phyloP scores from a whole-genome alignment of 2,888 invertebrate species.

The Zaprionus obscuricornis region DNA sequence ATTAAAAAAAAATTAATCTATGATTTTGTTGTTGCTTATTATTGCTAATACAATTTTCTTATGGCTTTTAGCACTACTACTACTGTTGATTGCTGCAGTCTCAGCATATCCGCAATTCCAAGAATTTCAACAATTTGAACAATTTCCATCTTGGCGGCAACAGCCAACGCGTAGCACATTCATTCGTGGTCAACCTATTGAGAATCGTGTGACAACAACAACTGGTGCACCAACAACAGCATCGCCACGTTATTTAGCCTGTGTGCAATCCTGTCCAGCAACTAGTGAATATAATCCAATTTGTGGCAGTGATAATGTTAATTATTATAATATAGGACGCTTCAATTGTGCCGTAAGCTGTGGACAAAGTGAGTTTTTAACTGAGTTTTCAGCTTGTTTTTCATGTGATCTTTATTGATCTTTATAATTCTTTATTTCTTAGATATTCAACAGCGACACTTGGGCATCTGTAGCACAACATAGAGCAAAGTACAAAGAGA shows the following conservation, averaged over 20 bases:
- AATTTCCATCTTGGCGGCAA: too few species aligned
- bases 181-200: slow-evolving; percentile 26
- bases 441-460: slow-evolving; percentile 43
- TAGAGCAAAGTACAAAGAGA: not conserved
- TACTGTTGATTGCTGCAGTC: too few species aligned
- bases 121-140: not conserved
- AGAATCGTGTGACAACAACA: slow-evolving; percentile 25
- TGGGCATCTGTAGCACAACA: slow-evolving; percentile 44
- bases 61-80: too few species aligned
- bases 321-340: slow-evolving; percentile 76
- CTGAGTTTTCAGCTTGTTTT: too few species aligned
- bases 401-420: not conserved
- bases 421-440: not conserved
- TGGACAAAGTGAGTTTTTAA: slow-evolving; percentile 78
- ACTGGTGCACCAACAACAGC: slow-evolving; percentile 47
- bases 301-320: slow-evolving; percentile 79
- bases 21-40: too few species aligned
- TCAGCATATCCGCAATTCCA: slow-evolving; percentile 30
- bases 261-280: slow-evolving; percentile 66
- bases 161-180: too few species aligned
- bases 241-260: slow-evolving; percentile 69
- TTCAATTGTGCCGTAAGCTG: slow-evolving; percentile 79
- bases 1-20: too few species aligned
- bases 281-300: slow-evolving; percentile 83
- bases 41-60: too few species aligned